Conservation (phyloP, 2,113 vertebrate species). For the Uria aalge region DNA sequence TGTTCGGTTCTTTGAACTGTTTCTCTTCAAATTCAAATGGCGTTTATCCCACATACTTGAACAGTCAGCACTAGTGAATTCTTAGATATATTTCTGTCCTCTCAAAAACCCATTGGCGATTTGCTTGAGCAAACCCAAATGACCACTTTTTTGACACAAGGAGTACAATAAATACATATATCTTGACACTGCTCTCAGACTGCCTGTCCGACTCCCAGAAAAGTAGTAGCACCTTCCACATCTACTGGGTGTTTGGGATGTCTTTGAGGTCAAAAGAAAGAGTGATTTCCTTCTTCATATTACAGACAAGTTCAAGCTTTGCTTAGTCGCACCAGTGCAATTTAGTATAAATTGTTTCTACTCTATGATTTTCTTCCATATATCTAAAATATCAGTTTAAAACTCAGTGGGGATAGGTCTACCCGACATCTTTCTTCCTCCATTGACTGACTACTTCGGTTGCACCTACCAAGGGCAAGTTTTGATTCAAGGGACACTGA, state of each 20-base stretch:
- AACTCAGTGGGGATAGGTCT: background rate
- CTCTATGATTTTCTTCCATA: background rate
- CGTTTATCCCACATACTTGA: background rate
- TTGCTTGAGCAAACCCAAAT: background rate
- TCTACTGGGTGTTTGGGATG: background rate
- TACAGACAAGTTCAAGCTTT: background rate
- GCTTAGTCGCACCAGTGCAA: background rate
- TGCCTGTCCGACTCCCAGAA: background rate
- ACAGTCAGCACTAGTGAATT: background rate
- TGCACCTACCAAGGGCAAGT: background rate
- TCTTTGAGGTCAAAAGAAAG: background rate
- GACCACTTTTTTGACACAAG: background rate
- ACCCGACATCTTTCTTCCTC: background rate
- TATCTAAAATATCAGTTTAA: background rate
- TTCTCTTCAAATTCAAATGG: background rate
- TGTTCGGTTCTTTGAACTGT: background rate
- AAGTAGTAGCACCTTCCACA: background rate
- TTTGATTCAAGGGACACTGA: background rate
- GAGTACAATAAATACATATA: background rate
- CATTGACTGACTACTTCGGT: background rate
- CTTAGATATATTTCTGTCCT: background rate
- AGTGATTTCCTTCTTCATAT: background rate
- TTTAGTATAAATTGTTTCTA: background rate
- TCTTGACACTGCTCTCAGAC: background rate
- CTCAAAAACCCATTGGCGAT: background rate